These are phyloP conservation scores for Peromyscus attwateri DNA, from an alignment of 2,797 vertebrate species.

Conservation along the genomic window DNA sequence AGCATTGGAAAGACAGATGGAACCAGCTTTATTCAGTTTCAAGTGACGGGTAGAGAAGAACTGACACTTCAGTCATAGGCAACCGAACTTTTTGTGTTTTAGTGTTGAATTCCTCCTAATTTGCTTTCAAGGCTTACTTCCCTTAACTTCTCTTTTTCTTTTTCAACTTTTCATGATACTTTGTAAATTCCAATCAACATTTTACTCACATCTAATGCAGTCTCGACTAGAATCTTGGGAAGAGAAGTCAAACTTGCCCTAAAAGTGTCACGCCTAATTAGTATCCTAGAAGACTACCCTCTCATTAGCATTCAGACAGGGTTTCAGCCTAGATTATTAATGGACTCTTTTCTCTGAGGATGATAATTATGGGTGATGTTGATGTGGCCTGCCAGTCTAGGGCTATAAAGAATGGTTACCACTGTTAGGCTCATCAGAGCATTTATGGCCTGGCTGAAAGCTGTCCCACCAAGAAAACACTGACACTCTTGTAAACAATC, in stretches of 20 bases:
- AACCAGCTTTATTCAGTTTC: not conserved
- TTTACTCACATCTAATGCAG: conserved; percentile 77
- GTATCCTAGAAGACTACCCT: conserved; percentile 87
- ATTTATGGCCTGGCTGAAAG: conserved; percentile 68
- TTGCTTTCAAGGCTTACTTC: conserved; percentile 28
- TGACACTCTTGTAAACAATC: conserved; percentile 1
- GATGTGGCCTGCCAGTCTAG: conserved; percentile 79
- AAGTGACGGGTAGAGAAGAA: not conserved
- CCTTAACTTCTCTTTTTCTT: not conserved
- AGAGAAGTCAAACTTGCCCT: conserved; percentile 87
- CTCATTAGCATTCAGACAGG: conserved; percentile 88
- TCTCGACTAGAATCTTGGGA: conserved; percentile 83
- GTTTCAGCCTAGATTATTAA: conserved; percentile 87
- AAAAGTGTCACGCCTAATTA: conserved; percentile 91
- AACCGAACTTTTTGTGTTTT: conserved; percentile 41
- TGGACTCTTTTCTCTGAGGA: conserved; percentile 85
- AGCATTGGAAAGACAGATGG: not conserved
- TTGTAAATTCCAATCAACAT: conserved; percentile 79
- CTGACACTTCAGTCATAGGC: not conserved
- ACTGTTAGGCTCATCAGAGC: conserved; percentile 47
- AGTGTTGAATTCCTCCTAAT: conserved; percentile 13
- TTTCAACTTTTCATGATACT: not conserved
- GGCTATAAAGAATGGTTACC: conserved; percentile 71
- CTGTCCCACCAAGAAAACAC: conserved; percentile 49
- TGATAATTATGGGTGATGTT: conserved; percentile 84